These are phyloP conservation scores for Leptocoma aspasia DNA, from an alignment of 2,113 vertebrate species.

Conservation along the genomic window DNA sequence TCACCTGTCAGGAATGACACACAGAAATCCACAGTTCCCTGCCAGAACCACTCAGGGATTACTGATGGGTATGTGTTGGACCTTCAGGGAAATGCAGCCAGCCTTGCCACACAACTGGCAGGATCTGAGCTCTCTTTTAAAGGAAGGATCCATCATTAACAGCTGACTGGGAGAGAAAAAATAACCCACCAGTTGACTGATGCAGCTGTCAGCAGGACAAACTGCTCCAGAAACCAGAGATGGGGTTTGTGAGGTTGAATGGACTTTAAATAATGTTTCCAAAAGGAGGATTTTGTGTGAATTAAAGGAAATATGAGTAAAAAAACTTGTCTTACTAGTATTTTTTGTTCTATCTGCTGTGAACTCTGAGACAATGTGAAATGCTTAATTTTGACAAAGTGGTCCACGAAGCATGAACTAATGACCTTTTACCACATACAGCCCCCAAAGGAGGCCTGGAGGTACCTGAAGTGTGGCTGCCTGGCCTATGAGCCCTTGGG, in stretches of 20 bases:
- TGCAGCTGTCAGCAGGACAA: background rate
- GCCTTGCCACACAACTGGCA: background rate
- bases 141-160: background rate
- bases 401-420: accelerated
- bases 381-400: background rate
- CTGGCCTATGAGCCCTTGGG: background rate
- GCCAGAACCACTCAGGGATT: background rate
- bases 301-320: background rate
- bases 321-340: background rate
- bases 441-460: background rate
- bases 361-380: background rate
- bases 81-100: background rate
- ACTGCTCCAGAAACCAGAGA: background rate
- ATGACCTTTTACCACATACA: background rate
- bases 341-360: background rate
- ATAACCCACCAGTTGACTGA: accelerated
- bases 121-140: background rate
- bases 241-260: background rate
- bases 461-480: background rate
- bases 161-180: background rate
- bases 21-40: background rate
- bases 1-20: background rate
- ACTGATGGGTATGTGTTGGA: background rate
- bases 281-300: background rate
- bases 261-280: background rate